phyloP scores from a whole-genome alignment of 1,140 invertebrate species.

The Semibalanus balanoides region DNA sequence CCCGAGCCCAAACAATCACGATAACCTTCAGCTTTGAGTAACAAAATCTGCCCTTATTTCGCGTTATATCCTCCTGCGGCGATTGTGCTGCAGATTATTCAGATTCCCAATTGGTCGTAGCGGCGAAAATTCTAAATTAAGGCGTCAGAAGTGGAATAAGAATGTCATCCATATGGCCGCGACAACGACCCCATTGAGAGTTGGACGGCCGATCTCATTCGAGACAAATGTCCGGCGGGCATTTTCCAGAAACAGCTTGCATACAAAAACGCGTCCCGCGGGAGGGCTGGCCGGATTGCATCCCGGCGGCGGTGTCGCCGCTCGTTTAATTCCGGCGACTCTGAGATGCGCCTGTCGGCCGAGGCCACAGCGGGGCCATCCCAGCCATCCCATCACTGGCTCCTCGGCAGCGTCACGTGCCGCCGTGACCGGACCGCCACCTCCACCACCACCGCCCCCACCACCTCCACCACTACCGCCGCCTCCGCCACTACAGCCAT shows the following conservation, averaged over 20 bases:
- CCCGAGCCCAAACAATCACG: neutral
- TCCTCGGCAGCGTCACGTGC: too few relatives aligned
- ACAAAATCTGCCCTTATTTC: neutral
- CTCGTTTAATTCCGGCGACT: neutral
- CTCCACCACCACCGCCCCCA: too few relatives aligned
- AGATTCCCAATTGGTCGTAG: neutral
- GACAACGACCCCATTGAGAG: neutral
- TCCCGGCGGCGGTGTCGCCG: neutral
- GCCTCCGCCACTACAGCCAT: too few relatives aligned
- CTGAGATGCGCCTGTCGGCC: too few relatives aligned
- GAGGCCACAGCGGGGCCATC: too few relatives aligned
- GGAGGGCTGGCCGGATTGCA: neutral
- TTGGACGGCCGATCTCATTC: neutral
- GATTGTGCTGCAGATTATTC: neutral
- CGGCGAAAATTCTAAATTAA: neutral
- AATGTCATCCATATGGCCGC: neutral
- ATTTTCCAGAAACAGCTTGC: neutral
- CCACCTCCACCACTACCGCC: too few relatives aligned
- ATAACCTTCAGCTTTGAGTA: neutral
- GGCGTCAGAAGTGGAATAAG: neutral
- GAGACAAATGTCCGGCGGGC: neutral
- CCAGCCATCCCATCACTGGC: too few relatives aligned
- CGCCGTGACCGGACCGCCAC: too few relatives aligned
- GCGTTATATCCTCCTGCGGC: neutral
- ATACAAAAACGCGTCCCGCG: neutral